These are phyloP conservation scores for Cephus pygmeus DNA, from an alignment of 2,888 invertebrate species.

Conservation along the genomic window DNA sequence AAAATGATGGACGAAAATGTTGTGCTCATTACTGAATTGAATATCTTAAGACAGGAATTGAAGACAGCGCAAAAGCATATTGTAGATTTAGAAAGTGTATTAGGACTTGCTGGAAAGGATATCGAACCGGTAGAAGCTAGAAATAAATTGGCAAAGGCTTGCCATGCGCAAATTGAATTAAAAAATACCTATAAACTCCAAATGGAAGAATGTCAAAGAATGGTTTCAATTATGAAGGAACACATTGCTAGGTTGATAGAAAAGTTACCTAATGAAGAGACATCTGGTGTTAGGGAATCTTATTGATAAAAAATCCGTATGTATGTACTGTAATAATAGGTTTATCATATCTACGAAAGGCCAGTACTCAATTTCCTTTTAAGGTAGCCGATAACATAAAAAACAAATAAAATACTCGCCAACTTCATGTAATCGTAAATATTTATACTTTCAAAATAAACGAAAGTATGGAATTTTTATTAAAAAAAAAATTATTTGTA, in stretches of 20 bases:
- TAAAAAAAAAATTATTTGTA: slow-evolving; percentile 27
- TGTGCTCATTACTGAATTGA: slow-evolving; percentile 80
- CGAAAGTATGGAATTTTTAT: not conserved
- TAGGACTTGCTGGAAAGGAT: slow-evolving; percentile 72
- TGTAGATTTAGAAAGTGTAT: slow-evolving; percentile 78
- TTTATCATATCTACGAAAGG: not conserved
- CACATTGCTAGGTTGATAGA: slow-evolving; percentile 63
- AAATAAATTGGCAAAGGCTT: slow-evolving; percentile 73
- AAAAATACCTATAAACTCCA: slow-evolving; percentile 68
- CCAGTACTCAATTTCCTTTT: not conserved
- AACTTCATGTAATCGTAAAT: not conserved
- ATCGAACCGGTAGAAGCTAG: slow-evolving; percentile 73
- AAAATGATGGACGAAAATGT: slow-evolving; percentile 78
- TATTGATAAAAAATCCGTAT: slow-evolving; percentile 11
- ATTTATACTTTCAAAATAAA: slow-evolving; percentile 11
- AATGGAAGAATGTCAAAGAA: slow-evolving; percentile 63
- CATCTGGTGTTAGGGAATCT: slow-evolving; percentile 12
- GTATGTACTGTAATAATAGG: not conserved
- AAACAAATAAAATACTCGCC: not conserved
- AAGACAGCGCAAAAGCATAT: slow-evolving; percentile 75
- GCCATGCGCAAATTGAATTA: slow-evolving; percentile 72
- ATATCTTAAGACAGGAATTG: slow-evolving; percentile 77
- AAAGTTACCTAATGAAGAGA: slow-evolving; percentile 32
- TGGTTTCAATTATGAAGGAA: slow-evolving; percentile 65
- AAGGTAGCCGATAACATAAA: not conserved